Evolutionary conservation across 2,888 invertebrate genomes (phyloP), one percentile per base, ranked within the genome.

Genomic region (Dynastes tityus): DNA sequence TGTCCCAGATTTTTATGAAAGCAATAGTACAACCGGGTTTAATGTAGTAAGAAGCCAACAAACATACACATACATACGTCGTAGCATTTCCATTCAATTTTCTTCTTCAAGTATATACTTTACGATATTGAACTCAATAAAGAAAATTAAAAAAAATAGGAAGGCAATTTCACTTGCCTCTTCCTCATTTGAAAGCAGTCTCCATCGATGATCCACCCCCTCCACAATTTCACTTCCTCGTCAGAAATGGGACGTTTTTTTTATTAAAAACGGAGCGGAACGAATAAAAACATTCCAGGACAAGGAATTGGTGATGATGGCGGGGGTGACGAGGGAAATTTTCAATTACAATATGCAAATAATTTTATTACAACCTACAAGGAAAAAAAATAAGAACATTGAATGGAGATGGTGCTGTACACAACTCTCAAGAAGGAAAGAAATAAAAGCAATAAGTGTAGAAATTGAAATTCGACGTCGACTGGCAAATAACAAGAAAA

Each of bases 301-400:
- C 4, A 29, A 67, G 13, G 63, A 29, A 40, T 45, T 45, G 45
- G 11, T 11, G 53, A n/a, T 13, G 11, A 3, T 13, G 0, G 53
- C 16, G 51, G 51, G n/a, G 53, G 53, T 16, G 53, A 1, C 53
- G 53, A 53, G 53, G n/a, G 16, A 71, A 55, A 71, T 73, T 73
- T 73, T 73, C 73, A 73, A 73, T 73, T 73, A 73, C 73, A 61
- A 73, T 73, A 73, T 73, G 73, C 73, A 73, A 73, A 73, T 73
- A 73, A 73, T 73, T 73, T 73, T 73, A 73, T 73, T 73, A 73
- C 58, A 40, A 73, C 58, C 37, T 58, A 58, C 73, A 58, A 55
- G 32, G 37, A 55, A 55, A 63, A 22, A 73, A 37, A 40, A 73
- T 58, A 37, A 37, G 58, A 58, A 55, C 1, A n/a, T 13, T 13